These are phyloP conservation scores for Sympetrum striolatum DNA, from an alignment of 2,888 invertebrate species.

Conservation along the genomic window DNA sequence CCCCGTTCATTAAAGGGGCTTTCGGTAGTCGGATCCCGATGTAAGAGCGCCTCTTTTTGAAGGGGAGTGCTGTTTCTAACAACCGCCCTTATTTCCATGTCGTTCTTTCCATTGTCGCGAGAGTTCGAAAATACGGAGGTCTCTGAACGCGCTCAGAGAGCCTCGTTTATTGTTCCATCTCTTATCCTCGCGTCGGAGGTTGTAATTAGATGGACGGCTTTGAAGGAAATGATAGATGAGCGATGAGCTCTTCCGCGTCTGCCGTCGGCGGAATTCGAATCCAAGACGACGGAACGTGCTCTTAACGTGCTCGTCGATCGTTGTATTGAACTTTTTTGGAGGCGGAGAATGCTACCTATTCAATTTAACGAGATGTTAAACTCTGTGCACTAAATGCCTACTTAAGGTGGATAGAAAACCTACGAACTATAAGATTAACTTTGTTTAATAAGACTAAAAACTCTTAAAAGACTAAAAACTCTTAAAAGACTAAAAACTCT, in stretches of 20 bases:
- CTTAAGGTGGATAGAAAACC: background rate
- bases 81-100: background rate
- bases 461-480: no score
- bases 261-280: slow-evolving; percentile 11
- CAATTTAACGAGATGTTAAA: no score
- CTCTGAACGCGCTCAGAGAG: background rate
- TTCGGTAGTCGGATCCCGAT: background rate
- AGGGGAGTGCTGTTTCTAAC: background rate
- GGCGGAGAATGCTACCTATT: no score
- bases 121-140: background rate
- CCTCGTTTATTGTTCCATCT: background rate
- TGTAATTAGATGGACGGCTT: slow-evolving; percentile 6
- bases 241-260: background rate
- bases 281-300: background rate
- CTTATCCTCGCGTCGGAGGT: background rate
- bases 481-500: no score
- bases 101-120: background rate
- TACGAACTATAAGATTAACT: background rate
- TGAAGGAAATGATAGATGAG: slow-evolving; percentile 18
- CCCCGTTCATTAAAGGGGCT: slow-evolving; percentile 17
- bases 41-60: background rate
- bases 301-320: background rate
- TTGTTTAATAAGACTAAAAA: background rate
- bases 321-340: background rate
- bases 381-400: no score